These are phyloP conservation scores for Telmatherina bonti DNA, from an alignment of 2,797 vertebrate genomes.

Conservation along the genomic window DNA sequence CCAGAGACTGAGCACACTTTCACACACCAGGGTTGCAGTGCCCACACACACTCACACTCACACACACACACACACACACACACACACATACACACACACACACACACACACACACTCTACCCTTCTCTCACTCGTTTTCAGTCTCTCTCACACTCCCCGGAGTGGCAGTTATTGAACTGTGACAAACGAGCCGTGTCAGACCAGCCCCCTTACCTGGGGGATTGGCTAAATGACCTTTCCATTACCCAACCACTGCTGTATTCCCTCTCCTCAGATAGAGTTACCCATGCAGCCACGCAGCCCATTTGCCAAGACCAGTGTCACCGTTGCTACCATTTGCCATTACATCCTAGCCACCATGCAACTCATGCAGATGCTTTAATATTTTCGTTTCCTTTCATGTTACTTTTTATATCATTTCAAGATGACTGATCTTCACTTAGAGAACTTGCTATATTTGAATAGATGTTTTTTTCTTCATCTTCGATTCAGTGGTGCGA, in stretches of 20 bases:
- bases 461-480: conserved; percentile 8
- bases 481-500: not conserved
- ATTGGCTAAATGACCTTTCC: conserved; percentile 84
- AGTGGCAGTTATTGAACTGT: conserved; percentile 86
- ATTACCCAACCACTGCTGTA: conserved; percentile 82
- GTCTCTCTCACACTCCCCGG: conserved; percentile 71
- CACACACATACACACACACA: conserved; percentile 30
- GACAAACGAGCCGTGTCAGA: conserved; percentile 84
- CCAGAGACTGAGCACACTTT: conserved; percentile 43
- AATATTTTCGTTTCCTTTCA: conserved; percentile 9
- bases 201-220: conserved; percentile 78
- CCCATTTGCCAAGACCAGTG: conserved; percentile 71
- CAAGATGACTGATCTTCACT: not conserved
- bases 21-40: conserved; percentile 34
- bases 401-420: conserved; percentile 1
- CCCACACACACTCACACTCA: conserved; percentile 42
- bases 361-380: conserved; percentile 4
- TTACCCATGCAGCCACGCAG: conserved; percentile 74
- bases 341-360: conserved; percentile 39
- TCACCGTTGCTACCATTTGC: conserved; percentile 58
- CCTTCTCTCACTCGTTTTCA: conserved; percentile 54
- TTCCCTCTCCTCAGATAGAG: conserved; percentile 77
- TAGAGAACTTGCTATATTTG: not conserved
- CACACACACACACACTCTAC: conserved; percentile 30
- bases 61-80: conserved; percentile 33